Percentiles rank a stretch among this genome's conserved stretches.
phyloP scores from a whole-genome alignment of 2,888 invertebrate species.

The Mythimna lalbum region DNA sequence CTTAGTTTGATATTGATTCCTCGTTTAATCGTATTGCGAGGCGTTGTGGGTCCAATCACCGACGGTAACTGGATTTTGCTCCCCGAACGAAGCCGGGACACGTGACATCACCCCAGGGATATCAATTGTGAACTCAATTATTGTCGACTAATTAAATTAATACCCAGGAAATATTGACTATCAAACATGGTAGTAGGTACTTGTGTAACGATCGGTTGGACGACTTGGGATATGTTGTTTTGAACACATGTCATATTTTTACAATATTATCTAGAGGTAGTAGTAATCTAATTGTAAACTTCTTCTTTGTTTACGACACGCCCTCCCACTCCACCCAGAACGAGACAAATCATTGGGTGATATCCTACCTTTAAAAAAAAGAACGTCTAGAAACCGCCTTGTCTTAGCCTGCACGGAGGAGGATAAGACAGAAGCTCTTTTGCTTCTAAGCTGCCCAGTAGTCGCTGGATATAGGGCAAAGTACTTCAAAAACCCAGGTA shows the following conservation, averaged over 20 bases:
- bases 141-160: conserved; percentile 76
- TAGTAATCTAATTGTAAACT: too few species aligned
- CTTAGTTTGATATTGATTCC: conserved; percentile 77
- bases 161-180: conserved; percentile 60
- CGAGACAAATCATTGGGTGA: too few species aligned
- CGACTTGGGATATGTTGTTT: conserved; percentile 19
- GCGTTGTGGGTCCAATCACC: conserved; percentile 85
- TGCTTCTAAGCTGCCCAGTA: too few species aligned
- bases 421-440: too few species aligned
- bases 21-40: conserved; percentile 81
- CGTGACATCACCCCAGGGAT: conserved; percentile 77
- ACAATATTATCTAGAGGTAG: not conserved
- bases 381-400: not conserved
- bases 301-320: not conserved
- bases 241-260: not conserved
- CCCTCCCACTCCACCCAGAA: too few species aligned
- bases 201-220: conserved; percentile 11
- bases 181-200: conserved; percentile 39
- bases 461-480: too few species aligned
- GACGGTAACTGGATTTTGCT: conserved; percentile 83
- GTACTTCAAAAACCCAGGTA: too few species aligned
- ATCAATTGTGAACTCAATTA: conserved; percentile 76
- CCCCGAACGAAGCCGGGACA: conserved; percentile 74
- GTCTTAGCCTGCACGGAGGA: too few species aligned
- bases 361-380: too few species aligned